Base-by-base conservation (phyloP, 2,888 invertebrate genomes). In the Drosophila percnosoma region DNA sequence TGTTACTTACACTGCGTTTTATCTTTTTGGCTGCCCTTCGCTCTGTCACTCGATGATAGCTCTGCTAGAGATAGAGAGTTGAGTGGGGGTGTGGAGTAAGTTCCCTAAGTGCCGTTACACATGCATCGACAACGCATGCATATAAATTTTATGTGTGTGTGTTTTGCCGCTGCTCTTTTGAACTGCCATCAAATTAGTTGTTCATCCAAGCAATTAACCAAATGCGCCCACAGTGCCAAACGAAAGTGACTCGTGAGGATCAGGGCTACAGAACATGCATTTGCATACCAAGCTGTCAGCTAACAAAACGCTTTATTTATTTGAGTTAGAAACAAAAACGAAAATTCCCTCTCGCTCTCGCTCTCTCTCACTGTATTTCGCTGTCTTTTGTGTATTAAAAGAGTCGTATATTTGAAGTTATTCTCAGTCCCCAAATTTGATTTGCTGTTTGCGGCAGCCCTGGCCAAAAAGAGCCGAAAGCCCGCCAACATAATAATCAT, bases 401-500 rank as follows among this genome's bases (percentile, higher is more conserved):
- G 13, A 34, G 11, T 31, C 31, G 10, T 21, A 42, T 24, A 24
- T 5, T 31, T 34, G 13, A 42, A 42, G 49, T 29, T 34, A 7
- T 29, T 24, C 52, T n/a, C n/a, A 36, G 40, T n/a, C 13, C 24
- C 15, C 45, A 45, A 45, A 45, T 45, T 13, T 40, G 40, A 64
- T 51, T 54, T 59, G 49, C 48, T 52, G 36, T 38, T 45, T 69
- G n/a, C 51, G 69, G 65, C 55, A 87, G 81, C 87, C 84, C 87
- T 87, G 89, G 65, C 62, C 62, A 15, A 66, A 70, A 71, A 66
- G 63, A 67, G 70, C 68, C 65, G 55, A 79, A 83, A 82, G 73
- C 85, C 82, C 87, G 83, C 79, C 90, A 91, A 87, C 91, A 91
- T 90, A 90, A 91, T 91, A 91, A 91, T 88, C 90, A 92, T 92